Evolutionary conservation across 2,113 vertebrate species (phyloP).

Genomic region (Peucedramus taeniatus): DNA sequence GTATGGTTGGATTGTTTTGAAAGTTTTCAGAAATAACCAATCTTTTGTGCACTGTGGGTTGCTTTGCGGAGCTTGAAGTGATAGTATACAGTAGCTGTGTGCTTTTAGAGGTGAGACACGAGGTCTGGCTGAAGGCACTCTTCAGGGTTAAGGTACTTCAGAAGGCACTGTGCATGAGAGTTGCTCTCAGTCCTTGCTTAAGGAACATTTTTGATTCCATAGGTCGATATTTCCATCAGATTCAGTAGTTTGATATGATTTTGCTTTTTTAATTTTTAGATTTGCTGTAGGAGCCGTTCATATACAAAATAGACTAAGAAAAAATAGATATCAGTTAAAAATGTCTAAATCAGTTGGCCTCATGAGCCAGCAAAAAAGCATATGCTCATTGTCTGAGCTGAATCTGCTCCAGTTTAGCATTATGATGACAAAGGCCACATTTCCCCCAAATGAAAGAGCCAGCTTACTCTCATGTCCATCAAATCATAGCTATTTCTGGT

Average conservation of each 20-base stretch:
- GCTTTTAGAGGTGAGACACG: background rate
- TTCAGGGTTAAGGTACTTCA: background rate
- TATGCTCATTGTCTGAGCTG: background rate
- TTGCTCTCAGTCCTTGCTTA: background rate
- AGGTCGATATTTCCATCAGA: background rate
- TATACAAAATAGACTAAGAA: background rate
- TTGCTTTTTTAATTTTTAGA: background rate
- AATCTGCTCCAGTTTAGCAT: background rate
- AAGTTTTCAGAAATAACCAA: slow-evolving; percentile 22
- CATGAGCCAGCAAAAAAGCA: background rate
- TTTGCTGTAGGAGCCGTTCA: background rate
- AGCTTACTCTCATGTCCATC: background rate
- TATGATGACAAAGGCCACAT: background rate
- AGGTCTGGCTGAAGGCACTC: background rate
- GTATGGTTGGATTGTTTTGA: slow-evolving; percentile 11
- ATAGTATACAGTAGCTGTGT: background rate
- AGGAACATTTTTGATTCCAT: background rate
- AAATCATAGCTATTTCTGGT: background rate
- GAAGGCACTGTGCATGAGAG: background rate
- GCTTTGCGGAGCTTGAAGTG: background rate
- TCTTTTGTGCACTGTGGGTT: background rate
- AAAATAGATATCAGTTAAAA: background rate
- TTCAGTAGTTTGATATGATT: background rate
- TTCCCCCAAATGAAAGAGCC: background rate
- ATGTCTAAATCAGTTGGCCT: background rate